Evolutionary conservation across 2,113 vertebrate species (phyloP).

Genomic region (Galemys pyrenaicus): DNA sequence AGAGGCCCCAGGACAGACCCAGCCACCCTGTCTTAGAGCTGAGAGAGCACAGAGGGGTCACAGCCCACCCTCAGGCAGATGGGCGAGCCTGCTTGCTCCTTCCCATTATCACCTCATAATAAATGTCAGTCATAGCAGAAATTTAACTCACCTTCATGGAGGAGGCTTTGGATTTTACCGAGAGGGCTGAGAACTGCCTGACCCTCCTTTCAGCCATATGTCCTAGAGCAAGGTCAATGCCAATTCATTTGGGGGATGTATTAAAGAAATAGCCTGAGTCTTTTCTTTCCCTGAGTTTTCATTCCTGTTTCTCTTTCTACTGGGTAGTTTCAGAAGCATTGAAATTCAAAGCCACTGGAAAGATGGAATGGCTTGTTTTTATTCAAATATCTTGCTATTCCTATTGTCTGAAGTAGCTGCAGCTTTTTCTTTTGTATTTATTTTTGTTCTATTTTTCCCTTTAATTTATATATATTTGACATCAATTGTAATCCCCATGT

Average conservation of each 20-base stretch:
- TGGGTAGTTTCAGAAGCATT: background rate
- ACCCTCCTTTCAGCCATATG: background rate
- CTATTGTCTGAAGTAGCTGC: background rate
- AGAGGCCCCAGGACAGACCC: background rate
- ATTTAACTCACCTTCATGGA: accelerated
- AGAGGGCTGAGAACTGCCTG: background rate
- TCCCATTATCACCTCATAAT: accelerated
- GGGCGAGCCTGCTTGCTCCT: accelerated
- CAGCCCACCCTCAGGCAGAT: accelerated
- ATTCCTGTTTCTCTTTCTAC: background rate
- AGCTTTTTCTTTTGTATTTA: too few relatives aligned
- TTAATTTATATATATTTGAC: too few relatives aligned
- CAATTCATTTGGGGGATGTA: background rate
- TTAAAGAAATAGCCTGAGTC: background rate
- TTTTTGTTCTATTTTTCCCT: too few relatives aligned
- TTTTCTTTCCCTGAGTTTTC: background rate
- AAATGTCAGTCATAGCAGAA: background rate
- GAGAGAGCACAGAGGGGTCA: background rate
- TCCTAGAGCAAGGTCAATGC: background rate
- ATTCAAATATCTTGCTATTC: too few relatives aligned
- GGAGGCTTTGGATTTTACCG: background rate
- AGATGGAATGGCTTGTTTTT: background rate
- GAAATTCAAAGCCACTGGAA: background rate
- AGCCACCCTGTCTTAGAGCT: too few relatives aligned
- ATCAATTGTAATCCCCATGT: too few relatives aligned